phyloP scores from a whole-genome alignment of 2,797 vertebrate genomes.

The Gambusia yucatana region DNA sequence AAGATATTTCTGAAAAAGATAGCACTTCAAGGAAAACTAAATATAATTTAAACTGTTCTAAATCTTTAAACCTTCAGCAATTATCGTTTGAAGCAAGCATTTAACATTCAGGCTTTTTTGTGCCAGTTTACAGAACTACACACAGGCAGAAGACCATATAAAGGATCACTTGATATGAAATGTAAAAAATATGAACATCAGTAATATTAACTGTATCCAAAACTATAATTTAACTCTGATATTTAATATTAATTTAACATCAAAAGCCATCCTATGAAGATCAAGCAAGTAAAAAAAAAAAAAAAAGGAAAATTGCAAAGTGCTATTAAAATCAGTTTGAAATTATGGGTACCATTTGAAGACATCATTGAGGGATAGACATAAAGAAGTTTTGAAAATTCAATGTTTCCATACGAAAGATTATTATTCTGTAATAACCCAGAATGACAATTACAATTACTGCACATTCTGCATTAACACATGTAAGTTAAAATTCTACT shows the following conservation, averaged over 20 bases:
- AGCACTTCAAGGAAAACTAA: constrained; percentile 8
- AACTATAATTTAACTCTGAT: not conserved
- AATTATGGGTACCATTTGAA: not conserved
- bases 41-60: constrained; percentile 9
- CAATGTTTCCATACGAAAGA: not conserved
- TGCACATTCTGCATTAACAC: not conserved
- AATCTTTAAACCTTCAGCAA: constrained; percentile 12
- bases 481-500: not conserved
- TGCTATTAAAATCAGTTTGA: not conserved
- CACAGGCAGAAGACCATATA: not conserved
- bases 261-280: not conserved
- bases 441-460: not conserved
- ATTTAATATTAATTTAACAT: not conserved
- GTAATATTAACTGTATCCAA: not conserved
- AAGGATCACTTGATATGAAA: not conserved
- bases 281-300: not conserved
- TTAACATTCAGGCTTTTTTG: constrained; percentile 1
- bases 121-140: not conserved
- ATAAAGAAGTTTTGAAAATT: not conserved
- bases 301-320: not conserved
- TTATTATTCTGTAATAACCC: too few relatives aligned
- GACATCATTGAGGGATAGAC: not conserved
- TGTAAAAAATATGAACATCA: not conserved
- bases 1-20: constrained; percentile 14
- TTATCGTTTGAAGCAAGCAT: constrained; percentile 24